A percentile compares a stretch with the other conserved stretches of the same genome.
Conservation (phyloP, 2,113 vertebrate species). For the Pygoscelis adeliae region DNA sequence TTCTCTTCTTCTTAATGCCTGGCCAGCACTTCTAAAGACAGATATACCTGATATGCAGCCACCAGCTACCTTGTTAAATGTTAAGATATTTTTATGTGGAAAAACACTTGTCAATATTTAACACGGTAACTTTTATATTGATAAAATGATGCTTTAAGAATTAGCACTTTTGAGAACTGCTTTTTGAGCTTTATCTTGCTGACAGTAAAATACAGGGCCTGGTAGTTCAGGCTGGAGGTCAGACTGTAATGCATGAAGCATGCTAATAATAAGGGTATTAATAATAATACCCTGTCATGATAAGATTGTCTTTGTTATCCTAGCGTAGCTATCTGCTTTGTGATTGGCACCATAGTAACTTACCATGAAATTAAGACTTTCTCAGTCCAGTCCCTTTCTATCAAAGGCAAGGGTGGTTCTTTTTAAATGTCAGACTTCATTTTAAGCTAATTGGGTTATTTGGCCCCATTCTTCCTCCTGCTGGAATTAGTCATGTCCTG, state of each 20-base stretch:
- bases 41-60: background rate
- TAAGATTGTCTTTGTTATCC: background rate
- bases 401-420: background rate
- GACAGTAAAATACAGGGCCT: background rate
- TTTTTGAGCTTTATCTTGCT: background rate
- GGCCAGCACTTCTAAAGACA: background rate
- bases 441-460: slow-evolving; percentile 6
- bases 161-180: background rate
- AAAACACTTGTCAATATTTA: background rate
- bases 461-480: background rate
- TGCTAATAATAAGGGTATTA: background rate
- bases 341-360: background rate
- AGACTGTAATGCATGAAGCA: background rate
- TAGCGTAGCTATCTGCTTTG: background rate
- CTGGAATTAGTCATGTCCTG: background rate
- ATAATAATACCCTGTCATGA: background rate
- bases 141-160: background rate
- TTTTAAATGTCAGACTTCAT: background rate
- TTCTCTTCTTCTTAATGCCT: background rate
- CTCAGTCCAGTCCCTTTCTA: background rate
- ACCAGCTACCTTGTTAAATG: background rate
- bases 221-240: background rate
- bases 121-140: background rate
- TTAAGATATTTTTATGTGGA: background rate
- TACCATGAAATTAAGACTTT: background rate